phyloP scores from a whole-genome alignment of 2,113 vertebrate genomes.

The Agapornis roseicollis region DNA sequence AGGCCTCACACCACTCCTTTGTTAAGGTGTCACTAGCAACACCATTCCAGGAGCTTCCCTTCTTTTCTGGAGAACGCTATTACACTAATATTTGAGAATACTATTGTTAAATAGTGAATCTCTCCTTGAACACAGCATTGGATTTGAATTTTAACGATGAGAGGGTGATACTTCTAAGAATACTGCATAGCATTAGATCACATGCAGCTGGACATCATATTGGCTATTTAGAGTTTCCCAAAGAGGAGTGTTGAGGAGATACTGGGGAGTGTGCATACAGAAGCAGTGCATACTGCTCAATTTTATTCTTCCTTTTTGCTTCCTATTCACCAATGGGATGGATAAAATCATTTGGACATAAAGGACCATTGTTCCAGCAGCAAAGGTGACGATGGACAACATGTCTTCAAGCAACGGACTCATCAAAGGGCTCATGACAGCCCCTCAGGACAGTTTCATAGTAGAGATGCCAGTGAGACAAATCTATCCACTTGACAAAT shows the following conservation, averaged over 20 bases:
- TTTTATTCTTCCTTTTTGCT: neutral
- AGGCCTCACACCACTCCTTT: neutral
- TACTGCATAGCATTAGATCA: neutral
- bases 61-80: neutral
- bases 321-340: neutral
- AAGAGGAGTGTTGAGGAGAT: neutral
- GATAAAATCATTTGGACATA: neutral
- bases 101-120: neutral
- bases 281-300: neutral
- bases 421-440: neutral
- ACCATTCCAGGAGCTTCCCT: neutral
- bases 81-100: neutral
- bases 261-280: fast-evolving
- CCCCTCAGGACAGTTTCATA: neutral
- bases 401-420: neutral
- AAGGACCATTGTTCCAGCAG: neutral
- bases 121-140: neutral
- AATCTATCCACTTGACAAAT: neutral
- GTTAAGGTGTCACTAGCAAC: neutral
- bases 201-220: neutral
- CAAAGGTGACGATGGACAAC: neutral
- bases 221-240: neutral
- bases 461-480: neutral
- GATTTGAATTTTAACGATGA: neutral
- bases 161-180: neutral